Evolutionary conservation across 53 echinoderm and acorn worm genomes (phyloP).

Genomic region (Patiria pectinifera): DNA sequence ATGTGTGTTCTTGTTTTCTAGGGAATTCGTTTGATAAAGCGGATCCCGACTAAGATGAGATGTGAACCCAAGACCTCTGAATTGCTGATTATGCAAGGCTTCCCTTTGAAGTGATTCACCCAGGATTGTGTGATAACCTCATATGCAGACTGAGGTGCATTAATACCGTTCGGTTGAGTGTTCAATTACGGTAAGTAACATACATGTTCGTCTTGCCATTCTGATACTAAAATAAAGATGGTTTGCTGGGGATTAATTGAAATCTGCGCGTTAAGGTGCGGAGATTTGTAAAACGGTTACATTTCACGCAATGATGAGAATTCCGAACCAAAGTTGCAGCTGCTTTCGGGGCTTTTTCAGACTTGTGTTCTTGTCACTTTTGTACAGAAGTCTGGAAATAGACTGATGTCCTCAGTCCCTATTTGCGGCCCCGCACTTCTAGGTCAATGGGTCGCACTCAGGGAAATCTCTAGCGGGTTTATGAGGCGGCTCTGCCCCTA

Average conservation of each 20-base stretch:
- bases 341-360: too few species aligned
- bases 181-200: too few species aligned
- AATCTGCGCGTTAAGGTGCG: too few species aligned
- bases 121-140: background rate
- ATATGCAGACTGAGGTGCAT: too few species aligned
- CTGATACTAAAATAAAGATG: too few species aligned
- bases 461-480: background rate
- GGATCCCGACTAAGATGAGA: background rate
- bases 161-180: too few species aligned
- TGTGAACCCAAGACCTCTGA: background rate
- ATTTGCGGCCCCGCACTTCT: background rate
- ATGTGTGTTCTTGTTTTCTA: background rate
- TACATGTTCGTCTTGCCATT: too few species aligned
- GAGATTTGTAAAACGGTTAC: too few species aligned
- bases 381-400: background rate
- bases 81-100: background rate
- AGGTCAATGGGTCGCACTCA: background rate
- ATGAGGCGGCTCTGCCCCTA: background rate
- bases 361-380: background rate
- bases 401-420: background rate
- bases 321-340: too few species aligned
- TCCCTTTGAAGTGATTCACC: background rate
- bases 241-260: too few species aligned
- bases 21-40: too few species aligned
- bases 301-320: too few species aligned